phyloP scores from a whole-genome alignment of 2,888 invertebrate species.

The Mythimna vitellina region DNA sequence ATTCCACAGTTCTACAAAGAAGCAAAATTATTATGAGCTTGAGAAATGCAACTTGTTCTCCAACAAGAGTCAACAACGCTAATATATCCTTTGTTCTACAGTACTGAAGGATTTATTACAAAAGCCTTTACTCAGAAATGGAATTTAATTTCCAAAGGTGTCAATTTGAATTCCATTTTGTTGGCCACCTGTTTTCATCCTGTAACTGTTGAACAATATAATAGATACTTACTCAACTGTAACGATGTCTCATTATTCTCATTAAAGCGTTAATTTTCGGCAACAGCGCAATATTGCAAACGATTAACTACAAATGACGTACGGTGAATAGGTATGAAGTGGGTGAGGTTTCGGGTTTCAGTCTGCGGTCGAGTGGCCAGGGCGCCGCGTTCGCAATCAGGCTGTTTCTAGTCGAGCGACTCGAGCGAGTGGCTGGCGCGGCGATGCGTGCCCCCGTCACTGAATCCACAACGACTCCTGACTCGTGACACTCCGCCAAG shows the following conservation, averaged over 20 bases:
- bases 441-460: slow-evolving; percentile 61
- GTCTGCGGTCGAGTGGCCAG: slow-evolving; percentile 82
- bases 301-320: slow-evolving; percentile 68
- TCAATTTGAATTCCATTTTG: slow-evolving; percentile 4
- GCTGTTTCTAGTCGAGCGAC: slow-evolving; percentile 75
- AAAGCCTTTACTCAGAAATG: not conserved
- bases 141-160: not conserved
- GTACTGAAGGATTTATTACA: not conserved
- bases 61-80: not conserved
- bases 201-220: not conserved
- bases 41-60: slow-evolving; percentile 27
- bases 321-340: slow-evolving; percentile 70
- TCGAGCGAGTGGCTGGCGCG: slow-evolving; percentile 54
- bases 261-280: slow-evolving; percentile 49
- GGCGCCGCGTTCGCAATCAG: slow-evolving; percentile 77
- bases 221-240: slow-evolving; percentile 2
- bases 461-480: slow-evolving; percentile 38
- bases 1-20: slow-evolving; percentile 1
- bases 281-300: slow-evolving; percentile 58
- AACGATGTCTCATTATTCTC: not conserved
- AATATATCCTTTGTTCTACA: not conserved
- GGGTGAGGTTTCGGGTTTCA: slow-evolving; percentile 78
- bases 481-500: slow-evolving; percentile 29
- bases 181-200: not conserved
- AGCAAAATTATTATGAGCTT: slow-evolving; percentile 3